Conservation (phyloP, 2,888 invertebrate genomes). For the Cerceris ruficornis region DNA sequence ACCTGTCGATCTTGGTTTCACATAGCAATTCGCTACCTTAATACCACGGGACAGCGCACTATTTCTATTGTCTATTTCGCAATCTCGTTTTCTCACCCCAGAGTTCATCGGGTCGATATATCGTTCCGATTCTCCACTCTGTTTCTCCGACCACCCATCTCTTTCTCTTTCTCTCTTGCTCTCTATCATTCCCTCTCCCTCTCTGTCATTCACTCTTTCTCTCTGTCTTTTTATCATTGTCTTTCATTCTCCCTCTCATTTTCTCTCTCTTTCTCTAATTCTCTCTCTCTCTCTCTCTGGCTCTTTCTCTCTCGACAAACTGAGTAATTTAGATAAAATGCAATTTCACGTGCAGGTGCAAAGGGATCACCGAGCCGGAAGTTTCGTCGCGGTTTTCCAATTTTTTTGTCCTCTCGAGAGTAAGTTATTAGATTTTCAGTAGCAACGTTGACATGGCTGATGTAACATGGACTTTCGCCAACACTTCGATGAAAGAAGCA, state of each 20-base stretch:
- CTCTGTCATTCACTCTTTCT: too few relatives aligned
- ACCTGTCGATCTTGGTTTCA: slow-evolving; percentile 13
- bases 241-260: too few relatives aligned
- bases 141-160: not conserved
- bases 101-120: slow-evolving; percentile 22
- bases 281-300: not conserved
- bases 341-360: slow-evolving; percentile 37
- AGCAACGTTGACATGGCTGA: too few relatives aligned
- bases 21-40: slow-evolving; percentile 23
- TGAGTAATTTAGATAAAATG: slow-evolving; percentile 25
- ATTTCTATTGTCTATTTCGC: slow-evolving; percentile 41
- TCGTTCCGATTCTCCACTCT: not conserved
- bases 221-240: too few relatives aligned
- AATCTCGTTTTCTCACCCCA: slow-evolving; percentile 11
- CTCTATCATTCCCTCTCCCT: too few relatives aligned
- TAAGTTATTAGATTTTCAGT: not conserved
- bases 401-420: not conserved
- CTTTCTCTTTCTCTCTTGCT: too few relatives aligned
- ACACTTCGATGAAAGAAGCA: too few relatives aligned
- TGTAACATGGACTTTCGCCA: too few relatives aligned
- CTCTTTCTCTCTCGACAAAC: slow-evolving; percentile 11
- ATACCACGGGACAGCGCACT: slow-evolving; percentile 26
- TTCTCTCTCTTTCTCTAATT: too few relatives aligned
- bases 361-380: slow-evolving; percentile 3
- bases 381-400: not conserved